Evolutionary conservation across 2,888 invertebrate genomes (phyloP).

Genomic region (Lepidocyrtoides sp.): DNA sequence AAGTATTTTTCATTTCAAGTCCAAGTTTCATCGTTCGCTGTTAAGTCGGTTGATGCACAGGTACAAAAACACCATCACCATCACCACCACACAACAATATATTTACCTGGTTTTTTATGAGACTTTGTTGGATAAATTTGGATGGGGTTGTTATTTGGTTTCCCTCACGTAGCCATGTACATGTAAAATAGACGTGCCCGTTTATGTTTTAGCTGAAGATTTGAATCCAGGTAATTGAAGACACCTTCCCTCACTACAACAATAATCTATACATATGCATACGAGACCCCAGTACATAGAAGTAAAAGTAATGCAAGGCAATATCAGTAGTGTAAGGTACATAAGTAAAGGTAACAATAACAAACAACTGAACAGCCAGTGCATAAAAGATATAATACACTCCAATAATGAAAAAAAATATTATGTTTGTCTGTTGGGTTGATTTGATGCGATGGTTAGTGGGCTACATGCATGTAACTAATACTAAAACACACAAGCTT

Average conservation of each 20-base stretch:
- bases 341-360: constrained; percentile 1
- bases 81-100: no score
- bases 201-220: background rate
- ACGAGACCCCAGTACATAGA: background rate
- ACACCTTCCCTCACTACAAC: background rate
- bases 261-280: background rate
- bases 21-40: constrained; percentile 16
- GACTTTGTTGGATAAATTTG: constrained; percentile 18
- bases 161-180: background rate
- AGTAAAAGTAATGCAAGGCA: background rate
- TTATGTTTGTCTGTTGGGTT: constrained; percentile 38
- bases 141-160: constrained; percentile 3
- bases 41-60: constrained; percentile 1
- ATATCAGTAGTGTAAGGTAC: background rate
- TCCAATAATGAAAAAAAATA: constrained; percentile 70
- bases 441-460: no score
- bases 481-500: no score
- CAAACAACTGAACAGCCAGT: background rate
- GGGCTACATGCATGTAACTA: background rate
- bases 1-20: constrained; percentile 16
- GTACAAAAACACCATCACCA: constrained; percentile 29
- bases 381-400: background rate
- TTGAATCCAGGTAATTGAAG: constrained; percentile 44
- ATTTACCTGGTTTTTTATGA: background rate
- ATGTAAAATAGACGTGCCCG: background rate